Base-by-base conservation (phyloP, 1,140 invertebrate genomes). In the Anastrepha obliqua region DNA sequence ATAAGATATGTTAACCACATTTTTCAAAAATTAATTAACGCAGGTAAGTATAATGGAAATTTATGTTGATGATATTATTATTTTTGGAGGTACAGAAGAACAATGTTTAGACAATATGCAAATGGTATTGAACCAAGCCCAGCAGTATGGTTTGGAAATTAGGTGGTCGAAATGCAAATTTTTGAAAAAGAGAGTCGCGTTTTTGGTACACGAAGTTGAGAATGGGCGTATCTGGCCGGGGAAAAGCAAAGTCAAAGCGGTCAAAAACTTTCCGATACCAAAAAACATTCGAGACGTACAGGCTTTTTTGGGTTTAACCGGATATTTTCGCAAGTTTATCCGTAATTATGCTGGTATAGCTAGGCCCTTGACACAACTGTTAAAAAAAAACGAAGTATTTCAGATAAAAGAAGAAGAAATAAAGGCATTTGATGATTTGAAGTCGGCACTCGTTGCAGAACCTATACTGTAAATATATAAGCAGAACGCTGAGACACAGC, bases 81-180 rank as follows among this genome's bases (percentile, higher is more conserved):
- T 92, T 47, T 87, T 87, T 87, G 87, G 87, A 29, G 88, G 87
- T 13, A 86, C 86, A 87, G 86, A 92, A 88, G 86, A 90, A 87
- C 88, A 92, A 29, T 29, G 29, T 1, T 51, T 86, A n/a, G 29
- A 67, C 17, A 86, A 86, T 55, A 42, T 88, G 17, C 15, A 44
- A 87, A 29, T 13, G 58, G 67, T 89, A 13, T 67, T 89, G 47
- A 47, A 87, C 20, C 29, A 59, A 87, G 87, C 85, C 15, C 89
- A 90, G 78, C 58, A 91, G 88, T 70, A 91, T 87, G 93, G 93
- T 81, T 88, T 95, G 42, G 93, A 94, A 90, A 51, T 94, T 39
- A 92, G 94, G 89, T 93, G 92, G 0, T 89, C 91, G 20, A 94
- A 95, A 90, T 94, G 94, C 87, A 90, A 93, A 87, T 95, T 95